Conservation (phyloP, 30 jellyfish, hydroid and myxozoan genomes). For the Rhopilema esculentum region DNA sequence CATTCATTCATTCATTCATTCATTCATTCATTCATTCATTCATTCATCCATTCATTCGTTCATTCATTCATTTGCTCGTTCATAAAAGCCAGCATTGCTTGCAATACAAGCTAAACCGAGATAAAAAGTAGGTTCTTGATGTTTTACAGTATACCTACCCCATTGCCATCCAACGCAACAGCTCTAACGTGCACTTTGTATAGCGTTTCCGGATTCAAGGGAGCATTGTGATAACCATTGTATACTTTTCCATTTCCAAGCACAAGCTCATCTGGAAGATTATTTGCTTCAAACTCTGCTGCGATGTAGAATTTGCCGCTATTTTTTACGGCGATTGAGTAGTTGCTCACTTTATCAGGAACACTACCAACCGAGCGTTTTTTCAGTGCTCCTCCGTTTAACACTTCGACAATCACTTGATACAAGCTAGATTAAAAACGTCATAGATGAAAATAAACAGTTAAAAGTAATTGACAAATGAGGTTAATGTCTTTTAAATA, state of each 20-base stretch:
- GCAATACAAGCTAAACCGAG: not conserved
- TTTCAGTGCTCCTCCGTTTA: conserved; percentile 34
- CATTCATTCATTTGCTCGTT: not conserved
- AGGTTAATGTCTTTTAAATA: no score
- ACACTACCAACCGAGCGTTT: conserved; percentile 41
- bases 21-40: not conserved
- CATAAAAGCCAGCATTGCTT: not conserved
- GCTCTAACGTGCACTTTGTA: conserved; percentile 81
- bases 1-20: no score
- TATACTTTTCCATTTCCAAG: conserved; percentile 80
- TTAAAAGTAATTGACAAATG: no score
- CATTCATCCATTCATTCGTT: no score
- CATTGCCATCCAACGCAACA: conserved; percentile 43
- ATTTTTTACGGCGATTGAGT: conserved; percentile 51
- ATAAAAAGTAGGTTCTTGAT: not conserved
- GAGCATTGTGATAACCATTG: conserved; percentile 79
- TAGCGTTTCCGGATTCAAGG: conserved; percentile 67
- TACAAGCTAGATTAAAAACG: conserved; percentile 59
- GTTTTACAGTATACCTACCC: no score
- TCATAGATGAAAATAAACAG: no score
- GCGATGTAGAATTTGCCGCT: conserved; percentile 74
- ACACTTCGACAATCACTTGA: conserved; percentile 71
- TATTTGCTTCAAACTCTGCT: conserved; percentile 64
- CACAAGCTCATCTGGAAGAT: conserved; percentile 52
- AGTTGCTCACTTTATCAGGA: conserved; percentile 27